Evolutionary conservation across 2,113 vertebrate genomes (phyloP).

Genomic region (Stigmatopora argus): DNA sequence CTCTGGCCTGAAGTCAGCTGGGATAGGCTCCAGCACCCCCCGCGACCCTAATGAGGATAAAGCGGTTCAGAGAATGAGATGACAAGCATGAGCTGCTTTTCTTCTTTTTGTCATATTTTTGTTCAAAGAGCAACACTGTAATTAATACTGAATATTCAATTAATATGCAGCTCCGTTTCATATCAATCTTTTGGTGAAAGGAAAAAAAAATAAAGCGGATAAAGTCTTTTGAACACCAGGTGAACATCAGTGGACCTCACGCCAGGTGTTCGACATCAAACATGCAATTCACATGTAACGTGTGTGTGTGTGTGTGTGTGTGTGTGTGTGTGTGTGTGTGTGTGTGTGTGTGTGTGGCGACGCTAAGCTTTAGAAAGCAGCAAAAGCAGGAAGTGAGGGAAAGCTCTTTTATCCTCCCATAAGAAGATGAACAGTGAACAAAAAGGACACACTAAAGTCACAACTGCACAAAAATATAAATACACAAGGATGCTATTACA

Average conservation of each 20-base stretch:
- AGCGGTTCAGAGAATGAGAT: no score
- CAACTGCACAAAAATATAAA: slow-evolving; percentile 9
- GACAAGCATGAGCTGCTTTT: not conserved
- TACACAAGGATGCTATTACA: not conserved
- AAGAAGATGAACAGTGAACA: slow-evolving; percentile 51
- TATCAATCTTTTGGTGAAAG: not conserved
- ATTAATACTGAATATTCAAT: not conserved
- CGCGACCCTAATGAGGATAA: no score
- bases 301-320: not conserved
- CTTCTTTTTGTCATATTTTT: not conserved
- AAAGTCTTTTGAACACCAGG: slow-evolving; percentile 17
- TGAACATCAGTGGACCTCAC: slow-evolving; percentile 25
- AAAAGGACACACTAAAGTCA: slow-evolving; percentile 34
- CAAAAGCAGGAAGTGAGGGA: slow-evolving; percentile 14
- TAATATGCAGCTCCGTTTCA: slow-evolving; percentile 1
- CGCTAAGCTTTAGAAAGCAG: slow-evolving; percentile 2
- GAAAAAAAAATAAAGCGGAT: not conserved
- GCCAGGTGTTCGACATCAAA: slow-evolving; percentile 28
- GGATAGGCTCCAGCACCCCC: no score
- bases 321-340: not conserved
- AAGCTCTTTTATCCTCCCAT: slow-evolving; percentile 31
- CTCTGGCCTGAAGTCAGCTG: no score
- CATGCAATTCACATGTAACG: not conserved
- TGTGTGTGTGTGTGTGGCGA: not conserved
- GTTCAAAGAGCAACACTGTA: not conserved